Evolutionary conservation across 2,888 invertebrate species (phyloP), one percentile per base, ranked within the genome.

Genomic region (Aricia artaxerxes): DNA sequence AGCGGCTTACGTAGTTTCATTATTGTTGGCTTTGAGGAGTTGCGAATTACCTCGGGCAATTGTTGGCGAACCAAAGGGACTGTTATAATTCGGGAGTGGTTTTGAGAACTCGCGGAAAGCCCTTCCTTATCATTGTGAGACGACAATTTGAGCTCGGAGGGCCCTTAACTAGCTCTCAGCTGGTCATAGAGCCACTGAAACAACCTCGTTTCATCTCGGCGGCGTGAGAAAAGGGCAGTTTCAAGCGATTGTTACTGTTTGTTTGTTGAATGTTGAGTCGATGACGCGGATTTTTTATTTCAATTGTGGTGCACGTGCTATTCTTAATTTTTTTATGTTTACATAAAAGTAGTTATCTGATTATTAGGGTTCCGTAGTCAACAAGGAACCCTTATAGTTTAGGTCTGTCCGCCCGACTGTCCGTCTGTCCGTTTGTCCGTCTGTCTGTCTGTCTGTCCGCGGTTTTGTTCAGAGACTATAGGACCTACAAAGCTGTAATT

Each of bases 1-100:
- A 38, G 38, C 69, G 69, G 77, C 61, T 78, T 40, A 64, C 44
- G 77, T 69, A 78, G 64, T 44, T 44, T 44, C 49, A 69, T 44
- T 38, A 69, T 38, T 35, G 69, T 69, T 64, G 35, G 69, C 69
- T 69, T 69, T 69, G 69, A 69, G 64, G 64, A 69, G 69, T 69
- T 69, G 69, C 69, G 69, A 69, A 69, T 69, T 69, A 69, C 69
- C 69, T 69, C 69, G 69, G 69, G 69, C 69, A 69, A 69, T 69
- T 69, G 69, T 69, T 69, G 35, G 69, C 69, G 35, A 69, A 38
- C 69, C 69, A 69, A 69, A 69, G 69, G 35, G 69, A 38, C 69
- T 69, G 69, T 69, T 69, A 35, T 69, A 69, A 69, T 69, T 69
- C 38, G 69, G 35, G 13, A 69, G 69, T 69, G 69, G 69, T 69